Percentiles rank a stretch among this genome's conserved stretches.
Evolutionary conservation across 2,888 invertebrate genomes (phyloP).

Genomic region (Suillia variegata): DNA sequence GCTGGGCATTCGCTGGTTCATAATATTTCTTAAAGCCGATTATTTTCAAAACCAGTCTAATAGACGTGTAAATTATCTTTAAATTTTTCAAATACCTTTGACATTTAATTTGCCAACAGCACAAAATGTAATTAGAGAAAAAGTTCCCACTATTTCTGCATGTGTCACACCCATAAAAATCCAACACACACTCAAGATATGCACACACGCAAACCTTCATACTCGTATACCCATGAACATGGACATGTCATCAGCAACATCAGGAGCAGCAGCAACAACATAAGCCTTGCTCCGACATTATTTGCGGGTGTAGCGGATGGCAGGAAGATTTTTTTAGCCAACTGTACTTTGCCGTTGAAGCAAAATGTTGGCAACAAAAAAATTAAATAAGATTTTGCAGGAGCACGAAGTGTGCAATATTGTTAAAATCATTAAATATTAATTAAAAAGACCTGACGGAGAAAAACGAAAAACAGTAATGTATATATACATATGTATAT

Average conservation of each 20-base stretch:
- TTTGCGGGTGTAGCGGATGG: neutral
- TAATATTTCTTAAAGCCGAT: too few species aligned
- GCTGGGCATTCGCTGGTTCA: too few species aligned
- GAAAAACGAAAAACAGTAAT: too few species aligned
- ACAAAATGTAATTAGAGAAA: conserved; percentile 27
- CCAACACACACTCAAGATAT: neutral
- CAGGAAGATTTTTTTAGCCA: too few species aligned
- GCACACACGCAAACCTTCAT: neutral
- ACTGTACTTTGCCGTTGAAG: conserved; percentile 13
- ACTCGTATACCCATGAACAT: neutral
- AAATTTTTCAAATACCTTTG: conserved; percentile 23
- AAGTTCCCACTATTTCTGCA: neutral
- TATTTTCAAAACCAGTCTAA: too few species aligned
- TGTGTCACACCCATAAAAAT: neutral
- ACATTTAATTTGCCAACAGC: conserved; percentile 27
- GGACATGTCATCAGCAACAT: conserved; percentile 13
- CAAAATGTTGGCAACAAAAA: neutral
- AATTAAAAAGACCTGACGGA: conserved; percentile 27
- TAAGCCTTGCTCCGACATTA: neutral
- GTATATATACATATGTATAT: too few species aligned
- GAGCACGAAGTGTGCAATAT: conserved; percentile 32
- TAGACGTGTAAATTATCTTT: too few species aligned
- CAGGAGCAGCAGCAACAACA: conserved; percentile 4
- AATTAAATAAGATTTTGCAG: neutral
- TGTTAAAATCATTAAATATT: conserved; percentile 39